Conservation (phyloP, 2,113 vertebrate genomes). For the Carassius carassius region DNA sequence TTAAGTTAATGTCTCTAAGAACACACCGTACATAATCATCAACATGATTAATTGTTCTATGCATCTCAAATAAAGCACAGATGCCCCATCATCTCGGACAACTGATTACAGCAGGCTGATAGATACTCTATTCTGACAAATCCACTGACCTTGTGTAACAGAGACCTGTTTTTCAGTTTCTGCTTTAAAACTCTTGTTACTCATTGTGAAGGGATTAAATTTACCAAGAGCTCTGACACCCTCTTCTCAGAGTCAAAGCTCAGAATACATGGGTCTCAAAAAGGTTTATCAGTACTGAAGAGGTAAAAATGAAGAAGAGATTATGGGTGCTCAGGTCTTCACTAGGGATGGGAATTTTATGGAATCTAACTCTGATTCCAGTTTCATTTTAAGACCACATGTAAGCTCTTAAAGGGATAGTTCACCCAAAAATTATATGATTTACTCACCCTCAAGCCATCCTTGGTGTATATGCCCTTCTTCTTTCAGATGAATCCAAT, state of each 20-base stretch:
- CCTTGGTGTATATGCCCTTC: too few relatives aligned
- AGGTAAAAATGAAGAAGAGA: conserved; percentile 1
- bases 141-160: neutral
- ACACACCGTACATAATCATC: conserved; percentile 40
- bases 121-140: neutral
- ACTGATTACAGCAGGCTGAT: conserved; percentile 1
- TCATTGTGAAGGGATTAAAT: neutral
- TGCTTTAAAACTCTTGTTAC: neutral
- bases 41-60: conserved; percentile 30
- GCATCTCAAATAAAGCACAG: conserved; percentile 22
- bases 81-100: neutral
- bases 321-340: neutral
- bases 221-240: neutral
- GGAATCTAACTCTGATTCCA: neutral
- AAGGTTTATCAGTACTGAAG: conserved; percentile 4
- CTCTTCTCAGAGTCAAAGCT: neutral
- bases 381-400: neutral
- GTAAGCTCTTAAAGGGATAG: neutral
- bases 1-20: conserved; percentile 27
- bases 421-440: too few relatives aligned
- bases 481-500: too few relatives aligned
- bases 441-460: too few relatives aligned
- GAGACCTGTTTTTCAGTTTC: neutral
- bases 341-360: neutral
- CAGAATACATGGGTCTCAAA: neutral